phyloP scores from a whole-genome alignment of 2,797 vertebrate genomes.

The Myotis myotis region DNA sequence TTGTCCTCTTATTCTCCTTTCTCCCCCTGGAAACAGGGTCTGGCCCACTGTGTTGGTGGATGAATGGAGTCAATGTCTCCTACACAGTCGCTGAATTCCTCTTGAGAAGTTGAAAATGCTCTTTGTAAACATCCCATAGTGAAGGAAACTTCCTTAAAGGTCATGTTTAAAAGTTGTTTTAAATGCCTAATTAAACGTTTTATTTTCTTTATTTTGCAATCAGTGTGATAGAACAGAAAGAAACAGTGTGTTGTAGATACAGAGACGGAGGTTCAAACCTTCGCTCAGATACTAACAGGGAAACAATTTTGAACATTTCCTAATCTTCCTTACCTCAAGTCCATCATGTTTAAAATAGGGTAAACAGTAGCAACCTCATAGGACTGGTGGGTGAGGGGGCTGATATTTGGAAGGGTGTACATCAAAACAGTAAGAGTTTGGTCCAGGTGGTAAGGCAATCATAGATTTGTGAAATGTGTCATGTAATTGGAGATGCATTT shows the following conservation, averaged over 20 bases:
- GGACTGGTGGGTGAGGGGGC: fast-evolving
- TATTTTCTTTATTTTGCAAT: conserved; percentile 31
- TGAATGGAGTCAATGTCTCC: conserved; percentile 46
- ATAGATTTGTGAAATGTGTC: not conserved
- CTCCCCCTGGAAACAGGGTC: not conserved
- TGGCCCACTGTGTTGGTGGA: not conserved
- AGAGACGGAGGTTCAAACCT: not conserved
- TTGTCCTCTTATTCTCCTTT: not conserved
- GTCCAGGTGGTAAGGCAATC: not conserved
- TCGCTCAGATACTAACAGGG: not conserved
- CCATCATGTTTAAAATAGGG: not conserved
- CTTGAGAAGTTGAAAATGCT: not conserved
- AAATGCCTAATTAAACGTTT: conserved; percentile 7
- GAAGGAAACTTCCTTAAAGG: conserved; percentile 24
- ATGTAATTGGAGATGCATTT: not conserved
- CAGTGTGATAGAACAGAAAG: not conserved
- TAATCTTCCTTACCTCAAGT: not conserved
- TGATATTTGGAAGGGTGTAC: not conserved
- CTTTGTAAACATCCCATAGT: conserved; percentile 41
- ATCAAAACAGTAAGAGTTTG: not conserved
- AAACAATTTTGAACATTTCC: not conserved
- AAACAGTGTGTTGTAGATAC: not conserved
- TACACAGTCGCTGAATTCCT: conserved; percentile 31
- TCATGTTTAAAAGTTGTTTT: conserved; percentile 28
- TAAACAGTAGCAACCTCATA: not conserved